Percentiles rank a stretch among this genome's conserved stretches.
These are phyloP conservation scores for Orussus abietinus DNA, from an alignment of 1,140 invertebrate genomes.

Conservation along the genomic window DNA sequence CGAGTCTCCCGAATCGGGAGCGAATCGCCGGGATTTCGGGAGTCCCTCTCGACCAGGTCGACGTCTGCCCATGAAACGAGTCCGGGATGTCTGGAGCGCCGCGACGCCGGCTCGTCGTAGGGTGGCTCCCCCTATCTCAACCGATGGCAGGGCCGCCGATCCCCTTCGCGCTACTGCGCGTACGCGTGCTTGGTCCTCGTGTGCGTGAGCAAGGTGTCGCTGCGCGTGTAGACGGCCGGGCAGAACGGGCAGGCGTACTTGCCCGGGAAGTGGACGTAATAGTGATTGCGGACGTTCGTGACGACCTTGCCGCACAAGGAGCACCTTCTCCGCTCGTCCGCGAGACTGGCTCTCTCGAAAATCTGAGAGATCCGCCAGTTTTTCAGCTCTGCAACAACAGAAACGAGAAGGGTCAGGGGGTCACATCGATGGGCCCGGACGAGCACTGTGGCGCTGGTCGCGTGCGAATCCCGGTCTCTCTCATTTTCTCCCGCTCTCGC, in stretches of 20 bases:
- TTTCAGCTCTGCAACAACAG: constrained; percentile 63
- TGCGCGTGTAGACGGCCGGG: constrained; percentile 63
- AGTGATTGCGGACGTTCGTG: constrained; percentile 65
- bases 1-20: too few relatives aligned
- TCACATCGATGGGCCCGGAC: constrained; percentile 29
- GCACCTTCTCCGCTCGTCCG: constrained; percentile 62
- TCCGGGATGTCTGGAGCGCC: too few relatives aligned
- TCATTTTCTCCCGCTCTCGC: constrained; percentile 1
- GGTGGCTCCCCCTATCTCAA: too few relatives aligned
- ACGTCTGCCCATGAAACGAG: too few relatives aligned
- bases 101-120: too few relatives aligned
- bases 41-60: too few relatives aligned
- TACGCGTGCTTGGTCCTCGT: constrained; percentile 62
- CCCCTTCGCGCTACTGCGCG: constrained; percentile 37
- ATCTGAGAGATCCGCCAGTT: constrained; percentile 65
- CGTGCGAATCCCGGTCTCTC: constrained; percentile 19
- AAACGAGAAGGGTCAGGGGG: constrained; percentile 49
- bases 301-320: constrained; percentile 65
- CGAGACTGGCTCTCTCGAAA: constrained; percentile 62
- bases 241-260: constrained; percentile 62
- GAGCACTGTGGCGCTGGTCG: constrained; percentile 31
- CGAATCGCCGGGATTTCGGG: too few relatives aligned
- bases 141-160: too few relatives aligned
- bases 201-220: constrained; percentile 62
- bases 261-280: constrained; percentile 66